These are phyloP conservation scores for Eueremaeus valkanovi DNA, from an alignment of 2,888 invertebrate species.

Conservation along the genomic window DNA sequence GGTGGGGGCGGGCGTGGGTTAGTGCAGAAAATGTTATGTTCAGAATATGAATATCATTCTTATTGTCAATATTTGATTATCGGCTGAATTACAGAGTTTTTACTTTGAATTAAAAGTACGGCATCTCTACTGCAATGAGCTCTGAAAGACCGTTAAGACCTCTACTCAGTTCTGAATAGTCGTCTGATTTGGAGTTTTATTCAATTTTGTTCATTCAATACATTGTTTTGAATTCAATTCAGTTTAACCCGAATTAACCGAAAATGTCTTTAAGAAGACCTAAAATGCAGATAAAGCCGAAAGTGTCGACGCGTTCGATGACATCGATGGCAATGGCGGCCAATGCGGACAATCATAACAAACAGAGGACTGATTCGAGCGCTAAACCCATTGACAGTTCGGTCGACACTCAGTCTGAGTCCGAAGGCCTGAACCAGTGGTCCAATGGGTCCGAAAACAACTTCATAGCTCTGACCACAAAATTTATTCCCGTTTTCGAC, in stretches of 20 bases:
- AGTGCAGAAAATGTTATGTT: too few species aligned
- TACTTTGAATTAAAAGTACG: too few species aligned
- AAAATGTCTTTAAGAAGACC: slow-evolving; percentile 22
- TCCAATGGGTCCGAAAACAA: neutral
- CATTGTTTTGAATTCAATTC: neutral
- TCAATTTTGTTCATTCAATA: neutral
- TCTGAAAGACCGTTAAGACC: neutral
- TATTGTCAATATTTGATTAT: too few species aligned
- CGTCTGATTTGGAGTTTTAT: neutral
- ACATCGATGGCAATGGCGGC: neutral
- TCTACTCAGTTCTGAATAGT: neutral
- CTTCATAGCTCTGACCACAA: neutral
- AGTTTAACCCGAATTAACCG: neutral
- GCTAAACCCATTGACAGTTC: neutral
- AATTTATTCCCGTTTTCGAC: neutral
- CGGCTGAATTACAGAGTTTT: too few species aligned
- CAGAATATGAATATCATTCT: too few species aligned
- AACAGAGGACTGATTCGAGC: neutral
- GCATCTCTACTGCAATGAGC: too few species aligned
- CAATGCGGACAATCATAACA: neutral
- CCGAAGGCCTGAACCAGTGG: neutral
- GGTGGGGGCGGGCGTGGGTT: too few species aligned
- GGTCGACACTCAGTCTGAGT: neutral
- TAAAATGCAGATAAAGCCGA: slow-evolving; percentile 30
- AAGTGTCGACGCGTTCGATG: neutral